These are phyloP conservation scores for Martes flavigula DNA, from an alignment of 2,797 vertebrate genomes.

Conservation along the genomic window DNA sequence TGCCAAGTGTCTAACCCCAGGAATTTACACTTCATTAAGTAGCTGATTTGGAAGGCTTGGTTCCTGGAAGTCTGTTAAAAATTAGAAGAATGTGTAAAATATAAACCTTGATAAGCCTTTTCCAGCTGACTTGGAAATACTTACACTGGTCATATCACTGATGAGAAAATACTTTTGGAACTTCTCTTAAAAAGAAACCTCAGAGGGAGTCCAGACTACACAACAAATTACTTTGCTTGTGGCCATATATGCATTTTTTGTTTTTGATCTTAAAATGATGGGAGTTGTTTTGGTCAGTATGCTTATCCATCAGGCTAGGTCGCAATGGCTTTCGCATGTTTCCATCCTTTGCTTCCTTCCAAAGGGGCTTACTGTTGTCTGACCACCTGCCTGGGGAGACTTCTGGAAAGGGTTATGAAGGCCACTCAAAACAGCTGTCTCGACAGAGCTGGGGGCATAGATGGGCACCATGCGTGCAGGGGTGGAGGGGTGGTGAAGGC, in stretches of 20 bases:
- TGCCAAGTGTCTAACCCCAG: not conserved
- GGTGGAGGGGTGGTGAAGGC: too few species aligned
- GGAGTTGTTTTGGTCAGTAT: not conserved
- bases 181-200: not conserved
- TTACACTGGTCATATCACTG: not conserved
- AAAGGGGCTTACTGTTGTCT: slow-evolving; percentile 76
- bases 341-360: slow-evolving; percentile 81
- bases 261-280: not conserved
- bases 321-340: not conserved
- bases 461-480: not conserved
- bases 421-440: slow-evolving; percentile 75
- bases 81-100: not conserved
- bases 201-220: not conserved
- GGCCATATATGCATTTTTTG: not conserved
- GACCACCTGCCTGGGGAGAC: slow-evolving; percentile 77
- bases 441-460: slow-evolving; percentile 67
- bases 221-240: not conserved
- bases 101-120: not conserved
- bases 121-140: not conserved
- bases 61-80: not conserved
- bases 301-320: not conserved
- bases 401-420: slow-evolving; percentile 80
- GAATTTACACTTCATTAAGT: not conserved
- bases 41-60: not conserved
- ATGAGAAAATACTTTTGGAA: not conserved